Percentiles rank a stretch among this genome's conserved stretches.
phyloP scores from a whole-genome alignment of 2,113 vertebrate genomes.

The Anser brachyrhynchus region DNA sequence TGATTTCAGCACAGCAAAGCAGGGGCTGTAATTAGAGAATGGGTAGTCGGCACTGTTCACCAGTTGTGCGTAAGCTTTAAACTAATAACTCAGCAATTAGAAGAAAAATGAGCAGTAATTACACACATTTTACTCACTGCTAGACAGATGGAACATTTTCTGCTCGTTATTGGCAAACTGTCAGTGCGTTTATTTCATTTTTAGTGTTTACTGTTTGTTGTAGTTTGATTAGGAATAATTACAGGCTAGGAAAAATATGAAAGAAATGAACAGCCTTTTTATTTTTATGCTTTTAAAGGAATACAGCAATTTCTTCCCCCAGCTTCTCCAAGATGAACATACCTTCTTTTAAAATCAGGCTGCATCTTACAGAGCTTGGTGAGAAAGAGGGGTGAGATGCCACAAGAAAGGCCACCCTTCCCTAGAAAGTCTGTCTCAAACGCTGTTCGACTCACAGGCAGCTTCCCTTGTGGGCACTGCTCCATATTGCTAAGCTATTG shows the following conservation, averaged over 20 bases:
- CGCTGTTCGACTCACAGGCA: neutral
- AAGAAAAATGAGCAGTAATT: constrained; percentile 86
- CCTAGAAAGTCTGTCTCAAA: neutral
- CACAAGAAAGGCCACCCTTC: neutral
- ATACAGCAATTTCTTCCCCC: constrained; percentile 5
- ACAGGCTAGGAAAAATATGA: constrained; percentile 76
- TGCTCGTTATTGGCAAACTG: constrained; percentile 81
- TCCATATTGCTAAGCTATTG: neutral
- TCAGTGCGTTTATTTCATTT: constrained; percentile 80
- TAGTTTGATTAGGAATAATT: constrained; percentile 83
- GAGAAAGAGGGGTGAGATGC: rapidly evolving
- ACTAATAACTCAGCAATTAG: constrained; percentile 86
- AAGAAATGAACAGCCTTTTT: constrained; percentile 63
- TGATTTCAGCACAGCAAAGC: constrained; percentile 58
- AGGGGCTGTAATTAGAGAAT: constrained; percentile 71
- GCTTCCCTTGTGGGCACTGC: neutral
- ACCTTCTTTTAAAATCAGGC: neutral
- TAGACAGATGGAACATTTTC: constrained; percentile 82
- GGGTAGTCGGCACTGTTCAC: constrained; percentile 70
- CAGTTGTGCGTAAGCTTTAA: constrained; percentile 79
- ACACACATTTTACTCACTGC: constrained; percentile 79
- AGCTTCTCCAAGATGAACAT: neutral
- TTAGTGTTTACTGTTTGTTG: constrained; percentile 82
- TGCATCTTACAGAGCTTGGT: neutral
- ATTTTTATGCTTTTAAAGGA: constrained; percentile 60